phyloP scores from a whole-genome alignment of 2,888 invertebrate species.

The Hypsopygia costalis region DNA sequence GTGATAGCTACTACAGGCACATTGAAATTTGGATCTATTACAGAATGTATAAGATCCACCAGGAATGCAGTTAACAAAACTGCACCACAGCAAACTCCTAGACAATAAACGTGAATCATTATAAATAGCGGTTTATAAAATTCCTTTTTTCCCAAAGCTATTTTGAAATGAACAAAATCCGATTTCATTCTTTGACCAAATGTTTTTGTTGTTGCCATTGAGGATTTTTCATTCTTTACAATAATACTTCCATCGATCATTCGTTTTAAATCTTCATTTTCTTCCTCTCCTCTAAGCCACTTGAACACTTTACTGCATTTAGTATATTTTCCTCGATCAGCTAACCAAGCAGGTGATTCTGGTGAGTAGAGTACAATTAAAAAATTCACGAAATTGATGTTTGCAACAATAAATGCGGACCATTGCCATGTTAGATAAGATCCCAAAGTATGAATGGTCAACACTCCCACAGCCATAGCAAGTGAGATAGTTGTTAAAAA shows the following conservation, averaged over 20 bases:
- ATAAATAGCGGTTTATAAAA: conserved; percentile 24
- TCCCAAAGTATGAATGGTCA: conserved; percentile 77
- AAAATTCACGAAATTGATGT: conserved; percentile 49
- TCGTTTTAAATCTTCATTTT: conserved; percentile 31
- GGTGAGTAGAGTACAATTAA: conserved; percentile 34
- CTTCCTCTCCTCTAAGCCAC: conserved; percentile 61
- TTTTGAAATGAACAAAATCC: neutral
- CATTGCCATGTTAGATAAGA: conserved; percentile 66
- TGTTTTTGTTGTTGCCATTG: neutral
- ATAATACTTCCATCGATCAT: conserved; percentile 24
- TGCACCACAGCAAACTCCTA: conserved; percentile 21
- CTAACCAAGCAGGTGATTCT: conserved; percentile 80
- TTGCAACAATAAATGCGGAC: conserved; percentile 52
- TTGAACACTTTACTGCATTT: conserved; percentile 66
- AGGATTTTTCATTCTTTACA: neutral
- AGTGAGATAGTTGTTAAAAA: conserved; percentile 70
- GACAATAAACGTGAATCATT: conserved; percentile 22
- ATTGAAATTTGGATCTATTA: neutral
- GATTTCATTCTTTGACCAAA: neutral
- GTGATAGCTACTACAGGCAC: conserved; percentile 15
- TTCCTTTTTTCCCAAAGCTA: conserved; percentile 15
- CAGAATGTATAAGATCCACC: conserved; percentile 7
- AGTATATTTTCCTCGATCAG: conserved; percentile 56
- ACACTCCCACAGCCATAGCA: conserved; percentile 73
- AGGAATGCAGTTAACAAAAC: conserved; percentile 21